Percentiles rank a stretch among this genome's conserved stretches.
phyloP scores from a whole-genome alignment of 2,113 vertebrate genomes.

The Psettodes erumei region DNA sequence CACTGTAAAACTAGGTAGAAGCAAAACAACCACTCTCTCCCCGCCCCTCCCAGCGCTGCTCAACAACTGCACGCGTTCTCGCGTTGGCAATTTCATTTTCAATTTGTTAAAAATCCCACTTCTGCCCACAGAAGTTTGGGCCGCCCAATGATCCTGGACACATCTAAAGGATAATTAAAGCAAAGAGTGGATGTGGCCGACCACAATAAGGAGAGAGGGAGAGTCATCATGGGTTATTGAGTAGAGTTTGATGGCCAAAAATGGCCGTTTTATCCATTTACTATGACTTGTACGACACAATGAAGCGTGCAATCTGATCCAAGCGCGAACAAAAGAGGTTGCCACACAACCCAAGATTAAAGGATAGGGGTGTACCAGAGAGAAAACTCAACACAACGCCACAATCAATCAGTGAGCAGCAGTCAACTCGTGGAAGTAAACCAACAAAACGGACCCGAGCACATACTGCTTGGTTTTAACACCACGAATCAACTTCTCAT shows the following conservation, averaged over 20 bases:
- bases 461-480: no score
- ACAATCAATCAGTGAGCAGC: no score
- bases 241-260: background rate
- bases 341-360: background rate
- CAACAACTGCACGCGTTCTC: background rate
- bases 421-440: no score
- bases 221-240: background rate
- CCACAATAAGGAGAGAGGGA: background rate
- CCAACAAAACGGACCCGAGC: conserved; percentile 5
- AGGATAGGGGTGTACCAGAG: background rate
- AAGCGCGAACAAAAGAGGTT: background rate
- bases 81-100: background rate
- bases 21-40: background rate
- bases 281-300: background rate
- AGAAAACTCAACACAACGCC: no score
- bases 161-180: background rate
- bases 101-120: no score
- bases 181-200: background rate
- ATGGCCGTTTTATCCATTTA: background rate
- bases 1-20: background rate
- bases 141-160: background rate
- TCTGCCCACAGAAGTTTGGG: no score
- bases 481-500: no score
- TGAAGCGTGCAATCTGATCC: background rate
- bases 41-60: background rate